Evolutionary conservation across 2,888 invertebrate genomes (phyloP), one percentile per base, ranked within the genome.

Genomic region (Callimorpha dominula): DNA sequence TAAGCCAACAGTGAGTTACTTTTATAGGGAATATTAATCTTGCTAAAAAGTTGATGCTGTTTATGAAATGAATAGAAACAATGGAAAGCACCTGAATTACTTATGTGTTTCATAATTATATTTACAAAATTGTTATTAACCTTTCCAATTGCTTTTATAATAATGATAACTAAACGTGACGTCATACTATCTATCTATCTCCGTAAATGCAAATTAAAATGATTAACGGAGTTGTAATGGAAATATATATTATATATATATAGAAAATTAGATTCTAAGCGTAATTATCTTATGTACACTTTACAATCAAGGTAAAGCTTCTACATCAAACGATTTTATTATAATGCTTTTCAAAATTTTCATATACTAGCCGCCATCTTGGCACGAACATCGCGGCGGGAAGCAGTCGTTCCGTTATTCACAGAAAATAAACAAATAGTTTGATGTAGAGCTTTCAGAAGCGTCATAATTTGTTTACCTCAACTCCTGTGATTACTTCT

Each of bases 371-470:
- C 83, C 80, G 92, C 94, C 93, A 95, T 94, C 83, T 93, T 93
- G 87, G 69, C 66, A 62, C 40, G 0, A 76, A 71, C 72, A 81
- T 73, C 81, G 81, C 85, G 89, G 89, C 89, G 88, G 88, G 87
- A 89, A 89, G 85, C 90, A 83, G 89, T 88, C 95, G 95, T 95
- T 95, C 93, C 95, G 91, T 95, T 95, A 86, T 86, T 81, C 93
- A 88, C 94, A 95, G 89, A 91, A 92, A 88, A 87, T 87, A 86
- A 88, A 88, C 87, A 89, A 86, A 87, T 82, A 81, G 74, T 70
- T 87, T 81, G 80, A 88, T 83, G 75, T 78, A 60, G 70, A 80
- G 78, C 76, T 80, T 73, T 67, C 14, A 68, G 40, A n/a, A 4
- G 11, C 6, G 4, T n/a, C 15, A 50, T 62, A 63, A 50, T 40